Evolutionary conservation across 2,797 vertebrate species (phyloP), one percentile per base, ranked within the genome.

Genomic region (Oryzias sinensis): DNA sequence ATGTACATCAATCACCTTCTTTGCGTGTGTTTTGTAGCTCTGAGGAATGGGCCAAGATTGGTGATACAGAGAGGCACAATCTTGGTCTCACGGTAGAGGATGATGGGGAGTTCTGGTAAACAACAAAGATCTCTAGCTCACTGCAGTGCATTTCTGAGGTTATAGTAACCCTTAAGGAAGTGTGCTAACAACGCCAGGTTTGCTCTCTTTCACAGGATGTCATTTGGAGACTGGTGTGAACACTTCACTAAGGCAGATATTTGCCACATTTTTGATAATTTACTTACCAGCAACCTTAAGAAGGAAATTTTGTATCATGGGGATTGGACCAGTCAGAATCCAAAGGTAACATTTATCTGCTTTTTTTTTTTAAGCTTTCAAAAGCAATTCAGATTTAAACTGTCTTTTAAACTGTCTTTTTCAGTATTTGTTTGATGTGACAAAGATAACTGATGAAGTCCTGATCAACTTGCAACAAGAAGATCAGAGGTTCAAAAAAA

Each of bases 41-140:
- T 14, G 89, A 94, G 49, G 95, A 98, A 74, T 99, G 97, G 96
- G 83, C 91, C 45, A 94, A 93, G 67, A 89, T 98, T 25, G 95
- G 93, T 1, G 66, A 84, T 53, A 83, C 68, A 2, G 96, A 98
- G 76, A 81, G 93, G 9, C 83, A 79, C 33, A 90, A 84, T 4
- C 85, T 98, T 41, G 95, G 93, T 15, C 92, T 98, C 70, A 90
- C 88, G 1, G 89, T 97, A 42, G 89, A 85, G 63, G 94, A 98
- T 1, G 94, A 99, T 70, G 97, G 96, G 53, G 97, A 99, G 80
- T 99, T 99, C 88, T 99, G 97, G 96, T 97, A 46, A 64, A 62
- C 37, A 6, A 24, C 16, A 15, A 42, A 1, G 11, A 27, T 49
- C n/a, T 15, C 42, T 0, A 11, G 5, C 4, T 24, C 27, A 5